Evolutionary conservation across 2,797 vertebrate species (phyloP).

Genomic region (Lepus oiostolus): DNA sequence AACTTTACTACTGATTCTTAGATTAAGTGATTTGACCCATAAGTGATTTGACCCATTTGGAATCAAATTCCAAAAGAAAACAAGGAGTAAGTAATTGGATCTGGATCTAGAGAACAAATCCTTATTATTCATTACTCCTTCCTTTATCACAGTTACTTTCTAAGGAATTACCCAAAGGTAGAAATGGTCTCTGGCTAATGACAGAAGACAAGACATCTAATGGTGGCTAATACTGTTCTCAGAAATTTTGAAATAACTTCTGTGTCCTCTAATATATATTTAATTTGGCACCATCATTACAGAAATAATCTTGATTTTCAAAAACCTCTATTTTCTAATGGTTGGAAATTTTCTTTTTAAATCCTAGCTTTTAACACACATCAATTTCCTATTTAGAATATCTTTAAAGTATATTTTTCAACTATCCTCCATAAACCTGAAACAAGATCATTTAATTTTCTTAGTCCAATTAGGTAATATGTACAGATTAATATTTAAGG

Average conservation of each 20-base stretch:
- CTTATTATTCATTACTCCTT: not conserved
- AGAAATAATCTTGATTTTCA: slow-evolving; percentile 58
- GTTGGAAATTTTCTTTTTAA: not conserved
- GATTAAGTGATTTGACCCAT: not conserved
- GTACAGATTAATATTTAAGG: slow-evolving; percentile 17
- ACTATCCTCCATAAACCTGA: slow-evolving; percentile 2
- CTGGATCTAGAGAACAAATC: not conserved
- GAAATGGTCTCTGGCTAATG: slow-evolving; percentile 11
- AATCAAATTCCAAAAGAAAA: slow-evolving; percentile 58
- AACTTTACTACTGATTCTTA: slow-evolving; percentile 2
- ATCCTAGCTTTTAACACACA: slow-evolving; percentile 13
- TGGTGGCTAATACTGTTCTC: slow-evolving; percentile 44
- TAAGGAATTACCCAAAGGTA: not conserved
- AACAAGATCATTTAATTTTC: slow-evolving; percentile 37
- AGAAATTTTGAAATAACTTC: slow-evolving; percentile 54
- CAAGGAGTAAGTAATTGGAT: slow-evolving; percentile 12
- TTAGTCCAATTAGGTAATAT: not conserved
- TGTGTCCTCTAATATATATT: slow-evolving; percentile 21
- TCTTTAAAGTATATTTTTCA: slow-evolving; percentile 53
- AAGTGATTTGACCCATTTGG: not conserved
- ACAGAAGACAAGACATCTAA: slow-evolving; percentile 37
- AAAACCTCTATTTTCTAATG: not conserved
- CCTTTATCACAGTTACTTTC: slow-evolving; percentile 36
- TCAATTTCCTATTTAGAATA: not conserved
- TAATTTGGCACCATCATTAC: slow-evolving; percentile 31